These are phyloP conservation scores for Stratiomys singularior DNA, from an alignment of 2,888 invertebrate species.

Conservation along the genomic window DNA sequence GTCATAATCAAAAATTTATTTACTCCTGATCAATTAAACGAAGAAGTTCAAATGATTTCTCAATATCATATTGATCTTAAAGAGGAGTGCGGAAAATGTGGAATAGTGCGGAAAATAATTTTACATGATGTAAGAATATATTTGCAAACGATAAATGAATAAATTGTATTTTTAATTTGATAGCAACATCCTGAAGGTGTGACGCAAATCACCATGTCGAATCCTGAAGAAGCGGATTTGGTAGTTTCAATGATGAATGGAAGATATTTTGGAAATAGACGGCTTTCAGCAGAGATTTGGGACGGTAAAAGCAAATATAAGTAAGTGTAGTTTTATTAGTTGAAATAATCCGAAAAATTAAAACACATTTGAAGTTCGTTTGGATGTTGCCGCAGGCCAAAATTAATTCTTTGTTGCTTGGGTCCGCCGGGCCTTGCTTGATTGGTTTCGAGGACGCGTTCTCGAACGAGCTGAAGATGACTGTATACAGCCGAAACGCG, in stretches of 20 bases:
- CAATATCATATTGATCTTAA: constrained; percentile 92
- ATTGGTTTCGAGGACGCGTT: too few species aligned
- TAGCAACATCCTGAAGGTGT: constrained; percentile 90
- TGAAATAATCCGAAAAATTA: too few species aligned
- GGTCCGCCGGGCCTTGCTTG: too few species aligned
- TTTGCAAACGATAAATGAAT: neutral
- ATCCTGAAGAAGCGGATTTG: constrained; percentile 90
- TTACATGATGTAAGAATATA: constrained; percentile 79
- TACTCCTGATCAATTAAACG: constrained; percentile 87
- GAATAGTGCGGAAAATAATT: constrained; percentile 89
- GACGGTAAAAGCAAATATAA: constrained; percentile 95
- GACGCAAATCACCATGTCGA: constrained; percentile 89
- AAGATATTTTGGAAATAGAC: constrained; percentile 88
- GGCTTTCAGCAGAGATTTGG: constrained; percentile 89
- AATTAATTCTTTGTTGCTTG: too few species aligned
- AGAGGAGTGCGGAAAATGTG: constrained; percentile 90
- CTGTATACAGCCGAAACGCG: too few species aligned
- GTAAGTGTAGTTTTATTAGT: constrained; percentile 57
- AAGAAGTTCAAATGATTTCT: constrained; percentile 86
- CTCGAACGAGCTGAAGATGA: too few species aligned
- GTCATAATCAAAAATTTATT: constrained; percentile 96
- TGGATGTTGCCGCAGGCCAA: too few species aligned
- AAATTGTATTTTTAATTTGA: constrained; percentile 61
- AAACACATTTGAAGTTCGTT: too few species aligned
- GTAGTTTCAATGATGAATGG: constrained; percentile 89